Evolutionary conservation across 2,797 vertebrate species (phyloP), one percentile per base, ranked within the genome.

Genomic region (Chromis chromis): DNA sequence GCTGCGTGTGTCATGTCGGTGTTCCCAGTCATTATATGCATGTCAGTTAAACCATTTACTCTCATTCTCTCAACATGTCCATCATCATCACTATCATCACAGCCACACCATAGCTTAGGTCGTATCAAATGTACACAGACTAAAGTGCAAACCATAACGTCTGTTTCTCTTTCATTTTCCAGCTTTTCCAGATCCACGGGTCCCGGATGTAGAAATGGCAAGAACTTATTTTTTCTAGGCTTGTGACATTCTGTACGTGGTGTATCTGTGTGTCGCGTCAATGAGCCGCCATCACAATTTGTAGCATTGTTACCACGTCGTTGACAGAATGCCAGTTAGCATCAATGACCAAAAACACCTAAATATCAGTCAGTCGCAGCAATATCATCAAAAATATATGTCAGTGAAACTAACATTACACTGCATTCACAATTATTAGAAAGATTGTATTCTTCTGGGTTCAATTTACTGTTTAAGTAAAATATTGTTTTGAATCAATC

Each of bases 111-210:
- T 0, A 78, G 48, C 58, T 28, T 33, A 74, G 28, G 39, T 31
- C 44, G 11, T 73, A 12, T 9, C 1, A 17, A 21, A n/a, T 74
- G 17, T 66, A 19, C 52, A 1, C 44, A n/a, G 19, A 39, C 62
- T 2, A 19, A 0, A 39, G 40, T 16, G 1, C 1, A n/a, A 3
- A 21, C 17, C 33, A 63, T 89, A 44, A 85, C 25, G 12, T 63
- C 17, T 70, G 6, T 72, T 66, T 22, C 16, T 66, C 16, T 68
- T 65, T 84, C 52, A 52, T 73, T 89, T 65, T 71, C 82, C 93
- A 95, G 95, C 93, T 95, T 81, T 95, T 95, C 89, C 95, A 95
- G 89, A 91, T 95, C 86, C 94, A 95, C 1, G 94, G 94, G 55
- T 94, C 95, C 79, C 80, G 94, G 92, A 94, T 95, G 91, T 95